These are phyloP conservation scores for Channa argus DNA, from an alignment of 2,113 vertebrate species.

Conservation along the genomic window DNA sequence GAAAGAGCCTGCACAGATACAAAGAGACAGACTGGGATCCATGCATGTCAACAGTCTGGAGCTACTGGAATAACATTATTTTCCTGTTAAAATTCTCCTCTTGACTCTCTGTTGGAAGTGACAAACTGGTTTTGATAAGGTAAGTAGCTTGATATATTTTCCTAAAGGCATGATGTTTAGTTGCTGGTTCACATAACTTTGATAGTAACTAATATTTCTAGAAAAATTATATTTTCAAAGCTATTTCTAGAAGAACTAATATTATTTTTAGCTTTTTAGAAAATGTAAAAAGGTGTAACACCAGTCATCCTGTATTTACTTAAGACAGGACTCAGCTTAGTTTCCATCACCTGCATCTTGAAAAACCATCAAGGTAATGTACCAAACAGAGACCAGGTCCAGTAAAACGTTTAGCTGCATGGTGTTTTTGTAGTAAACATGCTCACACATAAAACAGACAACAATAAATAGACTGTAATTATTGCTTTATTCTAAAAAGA, in stretches of 20 bases:
- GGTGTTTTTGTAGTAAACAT: conserved; percentile 37
- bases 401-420: conserved; percentile 1
- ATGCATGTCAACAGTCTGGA: conserved; percentile 8
- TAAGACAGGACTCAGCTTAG: not conserved
- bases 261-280: not conserved
- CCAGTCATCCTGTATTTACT: conserved; percentile 25
- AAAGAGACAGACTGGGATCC: conserved; percentile 15
- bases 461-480: too few relatives aligned
- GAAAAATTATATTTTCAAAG: not conserved
- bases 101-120: not conserved
- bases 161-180: not conserved
- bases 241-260: not conserved
- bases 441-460: too few relatives aligned
- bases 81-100: conserved; percentile 5
- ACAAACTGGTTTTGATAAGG: conserved; percentile 4
- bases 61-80: not conserved
- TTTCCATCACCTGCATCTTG: conserved; percentile 34
- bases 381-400: conserved; percentile 39
- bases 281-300: not conserved
- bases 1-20: conserved; percentile 20
- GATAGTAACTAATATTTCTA: too few relatives aligned
- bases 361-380: conserved; percentile 50
- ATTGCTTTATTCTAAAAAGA: too few relatives aligned
- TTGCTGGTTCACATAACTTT: not conserved
- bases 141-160: conserved; percentile 34